phyloP scores from a whole-genome alignment of 1,140 invertebrate species.

The Dermatophagoides farinae region DNA sequence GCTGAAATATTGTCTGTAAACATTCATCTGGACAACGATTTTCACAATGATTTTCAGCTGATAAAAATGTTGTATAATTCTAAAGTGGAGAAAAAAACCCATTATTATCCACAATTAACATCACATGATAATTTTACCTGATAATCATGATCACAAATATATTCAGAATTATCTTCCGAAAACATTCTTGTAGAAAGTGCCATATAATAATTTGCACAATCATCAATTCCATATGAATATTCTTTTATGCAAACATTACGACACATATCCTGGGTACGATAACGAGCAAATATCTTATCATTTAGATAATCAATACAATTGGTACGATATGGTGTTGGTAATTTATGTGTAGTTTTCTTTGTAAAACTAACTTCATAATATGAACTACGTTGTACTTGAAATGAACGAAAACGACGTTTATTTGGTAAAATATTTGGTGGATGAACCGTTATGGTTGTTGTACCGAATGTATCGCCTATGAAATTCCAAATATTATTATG shows the following conservation, averaged over 20 bases:
- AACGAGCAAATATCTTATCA: not conserved
- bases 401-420: not conserved
- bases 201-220: not conserved
- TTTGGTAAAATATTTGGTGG: not conserved
- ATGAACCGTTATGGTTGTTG: not conserved
- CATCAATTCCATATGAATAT: not conserved
- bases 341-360: not conserved
- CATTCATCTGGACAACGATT: not conserved
- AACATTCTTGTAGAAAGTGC: not conserved
- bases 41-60: not conserved
- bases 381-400: not conserved
- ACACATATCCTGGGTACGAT: not conserved
- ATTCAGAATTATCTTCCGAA: not conserved
- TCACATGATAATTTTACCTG: no score
- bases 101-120: no score
- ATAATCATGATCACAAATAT: not conserved
- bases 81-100: not conserved
- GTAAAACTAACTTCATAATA: conserved; percentile 1
- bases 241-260: not conserved
- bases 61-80: not conserved
- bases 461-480: not conserved
- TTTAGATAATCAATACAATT: not conserved
- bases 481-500: not conserved
- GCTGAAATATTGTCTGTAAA: not conserved
- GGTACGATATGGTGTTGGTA: not conserved